phyloP scores from a whole-genome alignment of 2,888 invertebrate species.

The Azorinus chamasolen region DNA sequence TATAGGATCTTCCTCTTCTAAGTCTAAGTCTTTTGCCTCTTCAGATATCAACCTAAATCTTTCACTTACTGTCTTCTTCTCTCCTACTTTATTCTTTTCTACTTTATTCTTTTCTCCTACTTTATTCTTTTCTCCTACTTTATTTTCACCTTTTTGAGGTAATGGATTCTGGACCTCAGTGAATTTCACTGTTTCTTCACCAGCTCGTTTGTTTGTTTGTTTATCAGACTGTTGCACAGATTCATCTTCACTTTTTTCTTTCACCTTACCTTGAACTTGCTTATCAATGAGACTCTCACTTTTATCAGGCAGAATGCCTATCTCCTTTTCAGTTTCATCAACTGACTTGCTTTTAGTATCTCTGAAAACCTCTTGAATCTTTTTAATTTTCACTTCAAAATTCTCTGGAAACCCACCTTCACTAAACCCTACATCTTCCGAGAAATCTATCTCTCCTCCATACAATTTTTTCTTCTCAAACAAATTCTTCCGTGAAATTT shows the following conservation, averaged over 20 bases:
- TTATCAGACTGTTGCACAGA: no score
- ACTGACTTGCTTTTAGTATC: constrained; percentile 31
- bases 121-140: constrained; percentile 30
- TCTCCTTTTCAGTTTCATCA: constrained; percentile 22
- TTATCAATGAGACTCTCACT: no score
- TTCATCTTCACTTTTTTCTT: no score
- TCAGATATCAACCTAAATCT: constrained; percentile 48
- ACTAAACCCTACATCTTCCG: constrained; percentile 54
- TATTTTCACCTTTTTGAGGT: background rate
- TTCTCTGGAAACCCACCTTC: constrained; percentile 58
- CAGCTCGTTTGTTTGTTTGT: no score
- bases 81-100: constrained; percentile 16
- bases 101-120: constrained; percentile 49
- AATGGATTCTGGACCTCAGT: background rate
- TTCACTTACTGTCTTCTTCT: constrained; percentile 47
- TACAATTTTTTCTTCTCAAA: constrained; percentile 51
- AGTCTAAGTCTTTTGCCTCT: constrained; percentile 17
- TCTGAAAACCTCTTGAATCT: constrained; percentile 58
- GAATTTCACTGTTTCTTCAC: background rate
- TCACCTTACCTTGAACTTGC: no score
- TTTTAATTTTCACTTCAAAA: constrained; percentile 56
- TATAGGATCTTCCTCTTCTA: constrained; percentile 55
- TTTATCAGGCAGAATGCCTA: no score
- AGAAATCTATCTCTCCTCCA: constrained; percentile 61
- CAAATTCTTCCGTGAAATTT: constrained; percentile 46